Percentiles rank a stretch among this genome's conserved stretches.
Evolutionary conservation across 2,888 invertebrate species (phyloP).

Genomic region (Polymixis flavicincta): DNA sequence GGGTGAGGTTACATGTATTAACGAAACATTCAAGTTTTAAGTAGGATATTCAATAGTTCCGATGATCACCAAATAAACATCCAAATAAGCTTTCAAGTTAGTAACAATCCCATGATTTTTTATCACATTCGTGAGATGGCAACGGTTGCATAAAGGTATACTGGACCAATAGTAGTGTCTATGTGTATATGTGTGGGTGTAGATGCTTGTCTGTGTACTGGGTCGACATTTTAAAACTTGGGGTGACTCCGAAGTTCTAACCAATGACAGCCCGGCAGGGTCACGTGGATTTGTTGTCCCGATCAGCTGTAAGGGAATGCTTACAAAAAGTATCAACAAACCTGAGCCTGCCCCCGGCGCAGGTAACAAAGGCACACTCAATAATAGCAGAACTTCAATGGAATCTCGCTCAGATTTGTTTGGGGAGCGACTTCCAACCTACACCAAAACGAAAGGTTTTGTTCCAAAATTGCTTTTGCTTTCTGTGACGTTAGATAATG

Average conservation of each 20-base stretch:
- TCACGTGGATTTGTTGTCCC: constrained; percentile 80
- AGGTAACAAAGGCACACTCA: constrained; percentile 76
- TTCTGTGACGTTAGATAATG: constrained; percentile 30
- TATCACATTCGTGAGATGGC: constrained; percentile 50
- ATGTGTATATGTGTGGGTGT: constrained; percentile 30
- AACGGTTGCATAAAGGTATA: constrained; percentile 49
- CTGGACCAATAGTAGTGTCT: constrained; percentile 43
- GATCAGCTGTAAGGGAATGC: constrained; percentile 87
- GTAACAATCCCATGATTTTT: constrained; percentile 40
- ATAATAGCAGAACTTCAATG: constrained; percentile 66
- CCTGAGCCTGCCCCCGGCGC: constrained; percentile 72
- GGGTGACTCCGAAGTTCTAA: constrained; percentile 69
- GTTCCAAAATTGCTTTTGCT: constrained; percentile 22
- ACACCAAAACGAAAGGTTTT: constrained; percentile 26
- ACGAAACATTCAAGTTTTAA: not conserved
- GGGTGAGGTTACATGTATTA: not conserved
- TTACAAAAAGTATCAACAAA: constrained; percentile 84
- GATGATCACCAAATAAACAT: constrained; percentile 16
- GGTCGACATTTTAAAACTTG: constrained; percentile 52
- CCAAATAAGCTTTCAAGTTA: constrained; percentile 26
- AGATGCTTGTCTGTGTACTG: constrained; percentile 34
- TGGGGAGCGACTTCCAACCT: constrained; percentile 12
- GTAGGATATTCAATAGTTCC: not conserved
- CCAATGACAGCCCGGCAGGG: constrained; percentile 71
- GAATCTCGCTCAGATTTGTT: constrained; percentile 55